A percentile compares a stretch with the other conserved stretches of the same genome.
Evolutionary conservation across 1,140 invertebrate species (phyloP).

Genomic region (Bombus confusus): DNA sequence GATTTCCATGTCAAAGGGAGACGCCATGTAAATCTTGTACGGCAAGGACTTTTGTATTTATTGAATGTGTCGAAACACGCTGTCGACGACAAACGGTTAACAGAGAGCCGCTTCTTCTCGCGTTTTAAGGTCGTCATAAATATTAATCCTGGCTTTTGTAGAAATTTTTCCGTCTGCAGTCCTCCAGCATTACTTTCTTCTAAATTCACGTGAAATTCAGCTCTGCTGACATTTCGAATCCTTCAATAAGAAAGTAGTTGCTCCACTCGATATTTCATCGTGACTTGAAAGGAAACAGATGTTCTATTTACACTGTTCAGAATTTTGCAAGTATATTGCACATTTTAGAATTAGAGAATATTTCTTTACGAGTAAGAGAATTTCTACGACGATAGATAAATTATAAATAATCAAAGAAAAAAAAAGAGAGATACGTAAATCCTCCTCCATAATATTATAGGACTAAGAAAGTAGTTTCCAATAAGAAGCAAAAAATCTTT

Average conservation of each 20-base stretch:
- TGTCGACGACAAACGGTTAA: neutral
- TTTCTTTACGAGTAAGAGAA: no score
- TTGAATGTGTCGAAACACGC: neutral
- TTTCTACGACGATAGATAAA: no score
- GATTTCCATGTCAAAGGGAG: constrained; percentile 50
- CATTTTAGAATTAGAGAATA: no score
- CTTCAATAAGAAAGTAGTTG: neutral
- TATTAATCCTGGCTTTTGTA: constrained; percentile 1
- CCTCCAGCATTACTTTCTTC: neutral
- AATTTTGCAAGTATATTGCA: no score
- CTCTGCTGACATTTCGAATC: neutral
- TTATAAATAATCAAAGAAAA: no score
- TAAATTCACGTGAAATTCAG: neutral
- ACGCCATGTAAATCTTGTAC: constrained; percentile 31
- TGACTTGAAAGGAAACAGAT: neutral
- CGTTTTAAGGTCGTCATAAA: constrained; percentile 13
- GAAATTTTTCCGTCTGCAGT: neutral
- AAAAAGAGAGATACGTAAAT: no score
- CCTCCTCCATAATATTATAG: no score
- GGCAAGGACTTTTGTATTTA: constrained; percentile 16
- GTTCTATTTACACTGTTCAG: no score
- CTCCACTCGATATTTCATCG: neutral
- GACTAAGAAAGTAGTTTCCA: no score
- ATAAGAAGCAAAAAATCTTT: neutral
- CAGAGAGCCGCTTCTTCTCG: neutral